These are phyloP conservation scores for Hycleus cichorii DNA, from an alignment of 1,140 invertebrate species.

Conservation along the genomic window DNA sequence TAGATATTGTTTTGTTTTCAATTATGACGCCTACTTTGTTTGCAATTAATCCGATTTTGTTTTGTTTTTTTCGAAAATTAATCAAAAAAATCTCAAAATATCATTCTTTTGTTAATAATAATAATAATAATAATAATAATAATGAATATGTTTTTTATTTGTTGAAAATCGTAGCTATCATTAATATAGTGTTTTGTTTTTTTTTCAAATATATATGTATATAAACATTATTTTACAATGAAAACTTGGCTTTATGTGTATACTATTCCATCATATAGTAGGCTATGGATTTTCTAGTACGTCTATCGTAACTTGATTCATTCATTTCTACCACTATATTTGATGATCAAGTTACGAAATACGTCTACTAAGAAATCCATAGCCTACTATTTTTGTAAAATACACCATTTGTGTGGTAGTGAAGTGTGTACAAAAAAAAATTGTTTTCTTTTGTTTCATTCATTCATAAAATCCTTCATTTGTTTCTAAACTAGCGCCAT, in stretches of 20 bases:
- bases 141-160: slow-evolving; percentile 14
- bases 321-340: not conserved
- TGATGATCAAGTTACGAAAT: slow-evolving; percentile 24
- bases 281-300: too few relatives aligned
- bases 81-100: too few relatives aligned
- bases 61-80: too few relatives aligned
- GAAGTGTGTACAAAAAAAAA: not conserved
- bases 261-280: not conserved
- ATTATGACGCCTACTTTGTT: too few relatives aligned
- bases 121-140: not conserved
- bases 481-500: slow-evolving; percentile 16
- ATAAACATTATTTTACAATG: slow-evolving; percentile 29
- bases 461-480: slow-evolving; percentile 22
- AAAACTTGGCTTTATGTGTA: slow-evolving; percentile 18
- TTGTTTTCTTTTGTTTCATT: slow-evolving; percentile 14
- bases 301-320: too few relatives aligned
- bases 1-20: too few relatives aligned
- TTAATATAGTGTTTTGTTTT: slow-evolving; percentile 1
- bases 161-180: slow-evolving; percentile 18
- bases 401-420: not conserved
- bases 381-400: not conserved
- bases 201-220: not conserved
- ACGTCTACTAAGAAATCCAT: slow-evolving; percentile 9
- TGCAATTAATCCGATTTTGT: too few relatives aligned
- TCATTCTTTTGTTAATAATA: too few relatives aligned